Base-by-base conservation (phyloP, 2,888 invertebrate genomes). In the Himalopsyche japonica region DNA sequence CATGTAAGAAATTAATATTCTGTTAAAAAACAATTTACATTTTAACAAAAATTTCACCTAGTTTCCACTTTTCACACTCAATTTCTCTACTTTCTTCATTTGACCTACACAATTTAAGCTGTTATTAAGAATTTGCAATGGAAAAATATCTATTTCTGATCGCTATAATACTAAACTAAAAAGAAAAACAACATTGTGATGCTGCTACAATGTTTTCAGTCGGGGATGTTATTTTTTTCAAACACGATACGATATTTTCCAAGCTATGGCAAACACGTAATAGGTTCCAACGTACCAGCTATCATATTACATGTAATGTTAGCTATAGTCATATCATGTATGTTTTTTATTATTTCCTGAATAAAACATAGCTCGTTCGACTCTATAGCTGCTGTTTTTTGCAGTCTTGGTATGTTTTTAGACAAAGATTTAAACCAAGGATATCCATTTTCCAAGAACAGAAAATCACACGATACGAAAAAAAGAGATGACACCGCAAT, bases 291-390 rank as follows among this genome's bases (percentile, higher is more conserved):
- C 70, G 70, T 70, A 70, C 70, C 70, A 70, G 70, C 70, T 70
- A 70, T 70, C 70, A 70, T 70, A 70, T 70, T 70, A 70, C 70
- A 70, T 70, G 70, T 70, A 70, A 70, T 70, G 70, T 20, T 70
- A 10, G 70, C 70, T 27, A 70, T 70, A 70, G 70, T 70, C 70
- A 70, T 70, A 70, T 70, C 70, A 70, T 70, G 70, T 70, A 27
- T 70, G 70, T 70, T 70, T 70, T 70, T 70, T 70, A 70, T 70
- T 70, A 64, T 80, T 80, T 80, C 64, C 64, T 64, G 80, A 80
- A 80, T 80, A 80, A 80, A 80, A 64, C 37, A 80, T 49, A 70
- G 70, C 30, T 70, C 70, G 30, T 70, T 70, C 30, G 70, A 70
- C 70, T 70, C 27, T 70, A 27, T 70, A 27, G 70, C 70, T 24